Conservation (phyloP, 2,113 vertebrate species). For the Oreochromis niloticus region DNA sequence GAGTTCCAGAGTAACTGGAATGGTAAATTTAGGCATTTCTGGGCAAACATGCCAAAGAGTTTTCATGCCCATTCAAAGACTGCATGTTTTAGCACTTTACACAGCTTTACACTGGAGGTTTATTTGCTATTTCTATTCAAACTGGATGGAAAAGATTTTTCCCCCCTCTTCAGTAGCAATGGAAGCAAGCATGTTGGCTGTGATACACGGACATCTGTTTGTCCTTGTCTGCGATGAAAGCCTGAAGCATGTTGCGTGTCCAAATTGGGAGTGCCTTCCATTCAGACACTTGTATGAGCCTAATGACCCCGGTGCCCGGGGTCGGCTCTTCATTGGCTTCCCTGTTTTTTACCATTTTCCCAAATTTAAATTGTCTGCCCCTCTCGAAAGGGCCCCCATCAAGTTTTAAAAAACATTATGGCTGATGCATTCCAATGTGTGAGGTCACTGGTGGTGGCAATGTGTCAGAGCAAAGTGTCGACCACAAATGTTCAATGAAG, state of each 20-base stretch:
- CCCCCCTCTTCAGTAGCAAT: constrained; percentile 26
- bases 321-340: constrained; percentile 43
- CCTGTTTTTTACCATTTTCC: constrained; percentile 12
- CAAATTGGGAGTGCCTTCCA: constrained; percentile 54
- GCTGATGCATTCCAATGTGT: constrained; percentile 56
- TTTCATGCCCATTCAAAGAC: neutral
- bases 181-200: constrained; percentile 61
- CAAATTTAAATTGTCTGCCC: constrained; percentile 51
- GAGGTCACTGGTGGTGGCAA: constrained; percentile 38
- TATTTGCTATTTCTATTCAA: constrained; percentile 37
- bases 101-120: constrained; percentile 15
- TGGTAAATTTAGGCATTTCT: neutral
- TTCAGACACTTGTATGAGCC: constrained; percentile 61
- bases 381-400: constrained; percentile 17
- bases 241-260: constrained; percentile 54
- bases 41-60: neutral
- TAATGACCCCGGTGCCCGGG: constrained; percentile 52
- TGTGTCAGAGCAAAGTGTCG: constrained; percentile 33
- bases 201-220: constrained; percentile 71
- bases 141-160: constrained; percentile 26
- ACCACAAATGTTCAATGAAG: constrained; percentile 45
- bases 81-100: constrained; percentile 31
- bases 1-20: neutral
- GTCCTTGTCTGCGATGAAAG: constrained; percentile 61
- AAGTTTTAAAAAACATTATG: constrained; percentile 34